Conservation (phyloP, 2,797 vertebrate genomes). For the Gymnodraco acuticeps region DNA sequence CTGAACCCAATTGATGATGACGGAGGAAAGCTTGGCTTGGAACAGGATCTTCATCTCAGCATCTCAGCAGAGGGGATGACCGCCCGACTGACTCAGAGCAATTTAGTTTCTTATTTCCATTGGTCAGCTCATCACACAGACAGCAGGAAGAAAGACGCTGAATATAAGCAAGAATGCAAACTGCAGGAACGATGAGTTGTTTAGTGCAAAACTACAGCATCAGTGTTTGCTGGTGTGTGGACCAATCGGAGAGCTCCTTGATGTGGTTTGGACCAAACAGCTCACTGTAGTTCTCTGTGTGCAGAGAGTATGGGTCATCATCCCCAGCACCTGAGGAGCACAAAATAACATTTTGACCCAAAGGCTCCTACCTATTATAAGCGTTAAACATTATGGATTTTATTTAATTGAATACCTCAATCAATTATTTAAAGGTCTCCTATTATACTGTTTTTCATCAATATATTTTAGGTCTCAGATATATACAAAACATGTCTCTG, state of each 20-base stretch:
- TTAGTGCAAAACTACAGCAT: constrained; percentile 32
- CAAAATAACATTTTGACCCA: constrained; percentile 22
- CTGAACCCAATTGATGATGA: constrained; percentile 56
- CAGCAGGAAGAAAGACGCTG: constrained; percentile 6
- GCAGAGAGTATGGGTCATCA: constrained; percentile 56
- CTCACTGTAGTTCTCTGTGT: constrained; percentile 66
- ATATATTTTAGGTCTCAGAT: no score
- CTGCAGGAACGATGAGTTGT: neutral
- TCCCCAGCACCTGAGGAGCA: constrained; percentile 64
- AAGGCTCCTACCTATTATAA: neutral
- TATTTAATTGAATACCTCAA: no score
- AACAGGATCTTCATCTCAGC: constrained; percentile 72
- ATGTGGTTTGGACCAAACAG: constrained; percentile 64
- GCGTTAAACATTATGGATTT: neutral
- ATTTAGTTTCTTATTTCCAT: constrained; percentile 42
- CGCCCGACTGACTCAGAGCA: constrained; percentile 39
- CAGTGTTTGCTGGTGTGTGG: constrained; percentile 61
- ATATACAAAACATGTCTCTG: no score
- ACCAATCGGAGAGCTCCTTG: constrained; percentile 74
- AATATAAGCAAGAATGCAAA: constrained; percentile 4
- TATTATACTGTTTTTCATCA: no score
- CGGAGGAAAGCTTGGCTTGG: constrained; percentile 76
- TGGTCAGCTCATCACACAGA: constrained; percentile 42
- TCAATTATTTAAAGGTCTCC: no score
- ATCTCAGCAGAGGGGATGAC: constrained; percentile 52